phyloP scores from a whole-genome alignment of 1,140 invertebrate genomes.

The Melitaea cinxia region DNA sequence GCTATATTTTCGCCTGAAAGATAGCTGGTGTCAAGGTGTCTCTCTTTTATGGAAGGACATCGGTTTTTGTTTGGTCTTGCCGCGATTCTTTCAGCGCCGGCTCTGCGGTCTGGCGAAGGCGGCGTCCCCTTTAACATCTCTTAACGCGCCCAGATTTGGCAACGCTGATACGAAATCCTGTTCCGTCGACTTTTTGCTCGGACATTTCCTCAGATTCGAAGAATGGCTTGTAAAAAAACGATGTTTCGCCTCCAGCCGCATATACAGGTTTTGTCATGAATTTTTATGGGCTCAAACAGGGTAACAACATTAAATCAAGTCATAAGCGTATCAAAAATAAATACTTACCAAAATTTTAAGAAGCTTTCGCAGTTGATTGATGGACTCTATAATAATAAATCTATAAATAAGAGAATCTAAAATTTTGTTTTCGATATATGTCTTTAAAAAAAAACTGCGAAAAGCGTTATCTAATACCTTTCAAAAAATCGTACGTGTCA shows the following conservation, averaged over 20 bases:
- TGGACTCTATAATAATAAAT: no score
- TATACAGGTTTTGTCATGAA: slow-evolving; percentile 79
- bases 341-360: slow-evolving; percentile 19
- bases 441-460: background rate
- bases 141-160: slow-evolving; percentile 79
- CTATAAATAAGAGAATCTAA: no score
- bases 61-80: slow-evolving; percentile 48
- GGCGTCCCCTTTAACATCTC: slow-evolving; percentile 75
- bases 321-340: slow-evolving; percentile 55
- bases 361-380: background rate
- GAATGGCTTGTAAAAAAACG: slow-evolving; percentile 67
- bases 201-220: slow-evolving; percentile 76
- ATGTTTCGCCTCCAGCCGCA: slow-evolving; percentile 73
- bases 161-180: slow-evolving; percentile 76
- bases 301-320: slow-evolving; percentile 64
- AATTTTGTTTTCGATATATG: no score
- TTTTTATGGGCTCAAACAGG: slow-evolving; percentile 72
- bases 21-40: slow-evolving; percentile 24
- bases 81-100: slow-evolving; percentile 48
- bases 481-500: slow-evolving; percentile 43
- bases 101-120: slow-evolving; percentile 47
- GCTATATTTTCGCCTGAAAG: slow-evolving; percentile 29
- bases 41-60: slow-evolving; percentile 40
- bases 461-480: background rate
- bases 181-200: slow-evolving; percentile 73